phyloP scores from a whole-genome alignment of 2,888 invertebrate species.

The Caenorhabditis afra region DNA sequence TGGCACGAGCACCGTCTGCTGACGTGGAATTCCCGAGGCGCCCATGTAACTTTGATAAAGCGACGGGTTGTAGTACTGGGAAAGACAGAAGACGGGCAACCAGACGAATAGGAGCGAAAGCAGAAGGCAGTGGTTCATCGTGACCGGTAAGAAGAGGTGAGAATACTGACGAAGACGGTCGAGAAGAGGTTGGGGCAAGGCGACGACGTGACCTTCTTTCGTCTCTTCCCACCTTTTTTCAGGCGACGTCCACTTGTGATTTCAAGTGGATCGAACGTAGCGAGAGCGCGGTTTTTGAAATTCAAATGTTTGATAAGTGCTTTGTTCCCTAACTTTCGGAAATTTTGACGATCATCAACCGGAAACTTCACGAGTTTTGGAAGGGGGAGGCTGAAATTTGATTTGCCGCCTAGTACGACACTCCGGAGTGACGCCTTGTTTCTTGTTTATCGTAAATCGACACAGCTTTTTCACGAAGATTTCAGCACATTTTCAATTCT shows the following conservation, averaged over 20 bases:
- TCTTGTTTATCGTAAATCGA: background rate
- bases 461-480: too few species aligned
- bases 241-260: conserved; percentile 45
- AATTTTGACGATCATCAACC: conserved; percentile 1
- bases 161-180: conserved; percentile 13
- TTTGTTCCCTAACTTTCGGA: conserved; percentile 43
- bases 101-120: conserved; percentile 3
- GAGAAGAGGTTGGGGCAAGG: background rate
- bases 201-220: conserved; percentile 51
- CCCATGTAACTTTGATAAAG: conserved; percentile 44
- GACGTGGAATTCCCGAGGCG: conserved; percentile 28
- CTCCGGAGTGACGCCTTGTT: too few species aligned
- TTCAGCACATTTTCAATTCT: too few species aligned
- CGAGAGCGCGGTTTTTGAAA: conserved; percentile 40
- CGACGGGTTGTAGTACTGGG: conserved; percentile 52
- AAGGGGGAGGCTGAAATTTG: background rate
- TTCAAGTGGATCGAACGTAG: conserved; percentile 55
- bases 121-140: conserved; percentile 5
- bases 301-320: conserved; percentile 45
- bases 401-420: too few species aligned
- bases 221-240: conserved; percentile 29
- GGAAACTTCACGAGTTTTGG: conserved; percentile 1
- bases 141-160: conserved; percentile 17
- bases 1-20: conserved; percentile 51
- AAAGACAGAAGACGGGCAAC: conserved; percentile 18